Conservation (phyloP, 30 jellyfish, hydroid and myxozoan species). For the Aurelia sp. region DNA sequence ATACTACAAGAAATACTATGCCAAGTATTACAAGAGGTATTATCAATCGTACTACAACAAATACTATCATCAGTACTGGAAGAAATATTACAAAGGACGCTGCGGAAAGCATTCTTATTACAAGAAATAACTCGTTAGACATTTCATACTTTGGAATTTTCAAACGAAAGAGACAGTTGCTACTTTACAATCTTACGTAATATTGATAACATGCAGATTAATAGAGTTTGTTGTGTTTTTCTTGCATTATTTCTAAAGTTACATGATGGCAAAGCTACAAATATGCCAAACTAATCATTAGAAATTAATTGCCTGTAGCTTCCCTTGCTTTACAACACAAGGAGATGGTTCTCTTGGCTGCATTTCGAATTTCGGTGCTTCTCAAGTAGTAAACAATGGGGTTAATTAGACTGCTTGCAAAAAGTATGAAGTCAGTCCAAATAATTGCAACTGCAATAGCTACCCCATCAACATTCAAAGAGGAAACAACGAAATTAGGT, state of each 20-base stretch:
- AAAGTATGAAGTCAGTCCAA: not conserved
- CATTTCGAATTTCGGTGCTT: not conserved
- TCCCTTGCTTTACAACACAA: too few relatives aligned
- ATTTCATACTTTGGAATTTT: too few relatives aligned
- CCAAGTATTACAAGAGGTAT: slow-evolving; percentile 23
- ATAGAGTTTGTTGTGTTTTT: too few relatives aligned
- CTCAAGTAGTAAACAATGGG: slow-evolving; percentile 11
- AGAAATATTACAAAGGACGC: slow-evolving; percentile 3
- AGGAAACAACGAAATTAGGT: not conserved
- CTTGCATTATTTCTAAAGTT: too few relatives aligned
- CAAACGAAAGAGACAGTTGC: too few relatives aligned
- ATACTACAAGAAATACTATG: slow-evolving; percentile 44
- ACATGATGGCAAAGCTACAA: too few relatives aligned
- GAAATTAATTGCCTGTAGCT: too few relatives aligned
- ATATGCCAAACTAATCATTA: too few relatives aligned
- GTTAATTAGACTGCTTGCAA: not conserved
- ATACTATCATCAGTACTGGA: slow-evolving; percentile 11
- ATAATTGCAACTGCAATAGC: not conserved
- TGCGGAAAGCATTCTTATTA: not conserved
- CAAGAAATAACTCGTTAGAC: too few relatives aligned
- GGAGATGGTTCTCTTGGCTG: not conserved
- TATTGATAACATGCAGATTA: too few relatives aligned
- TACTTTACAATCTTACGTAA: too few relatives aligned
- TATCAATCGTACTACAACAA: slow-evolving; percentile 1
- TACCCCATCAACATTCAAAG: not conserved